phyloP scores from a whole-genome alignment of 2,888 invertebrate genomes.

The Siphonodentalium dalli region DNA sequence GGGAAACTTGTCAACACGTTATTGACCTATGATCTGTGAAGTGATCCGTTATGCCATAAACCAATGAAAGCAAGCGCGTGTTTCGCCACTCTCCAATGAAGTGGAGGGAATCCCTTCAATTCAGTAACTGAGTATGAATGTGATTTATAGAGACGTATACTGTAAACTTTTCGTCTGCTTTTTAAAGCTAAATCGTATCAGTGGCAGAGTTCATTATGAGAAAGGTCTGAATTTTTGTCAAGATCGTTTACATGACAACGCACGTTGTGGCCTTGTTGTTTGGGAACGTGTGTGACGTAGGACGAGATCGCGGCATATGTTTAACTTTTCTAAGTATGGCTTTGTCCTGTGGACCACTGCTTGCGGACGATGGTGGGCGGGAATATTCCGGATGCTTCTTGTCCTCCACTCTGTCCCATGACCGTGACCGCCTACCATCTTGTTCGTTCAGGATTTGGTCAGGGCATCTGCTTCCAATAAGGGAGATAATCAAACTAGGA shows the following conservation, averaged over 20 bases:
- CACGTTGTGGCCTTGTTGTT: slow-evolving; percentile 46
- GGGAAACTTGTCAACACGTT: too few relatives aligned
- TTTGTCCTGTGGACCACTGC: slow-evolving; percentile 41
- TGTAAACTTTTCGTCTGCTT: too few relatives aligned
- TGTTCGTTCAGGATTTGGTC: slow-evolving; percentile 8
- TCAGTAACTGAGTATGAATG: too few relatives aligned
- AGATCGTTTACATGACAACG: slow-evolving; percentile 37
- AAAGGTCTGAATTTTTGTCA: too few relatives aligned
- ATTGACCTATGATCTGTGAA: too few relatives aligned
- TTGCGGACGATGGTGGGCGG: slow-evolving; percentile 50
- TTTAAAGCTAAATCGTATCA: too few relatives aligned
- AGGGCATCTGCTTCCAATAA: slow-evolving; percentile 31
- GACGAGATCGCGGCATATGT: slow-evolving; percentile 39
- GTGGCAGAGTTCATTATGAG: too few relatives aligned
- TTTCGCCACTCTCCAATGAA: too few relatives aligned
- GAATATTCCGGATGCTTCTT: slow-evolving; percentile 39
- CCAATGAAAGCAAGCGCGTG: too few relatives aligned
- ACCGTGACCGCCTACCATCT: slow-evolving; percentile 29
- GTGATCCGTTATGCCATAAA: too few relatives aligned
- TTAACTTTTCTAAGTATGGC: slow-evolving; percentile 43
- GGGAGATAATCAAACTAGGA: slow-evolving; percentile 21
- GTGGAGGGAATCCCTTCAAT: too few relatives aligned
- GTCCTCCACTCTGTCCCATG: slow-evolving; percentile 55
- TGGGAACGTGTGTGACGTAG: slow-evolving; percentile 50
- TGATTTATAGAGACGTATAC: too few relatives aligned